A percentile compares a stretch with the other conserved stretches of the same genome.
Evolutionary conservation across 2,797 vertebrate species (phyloP).

Genomic region (Rallus crepitans): DNA sequence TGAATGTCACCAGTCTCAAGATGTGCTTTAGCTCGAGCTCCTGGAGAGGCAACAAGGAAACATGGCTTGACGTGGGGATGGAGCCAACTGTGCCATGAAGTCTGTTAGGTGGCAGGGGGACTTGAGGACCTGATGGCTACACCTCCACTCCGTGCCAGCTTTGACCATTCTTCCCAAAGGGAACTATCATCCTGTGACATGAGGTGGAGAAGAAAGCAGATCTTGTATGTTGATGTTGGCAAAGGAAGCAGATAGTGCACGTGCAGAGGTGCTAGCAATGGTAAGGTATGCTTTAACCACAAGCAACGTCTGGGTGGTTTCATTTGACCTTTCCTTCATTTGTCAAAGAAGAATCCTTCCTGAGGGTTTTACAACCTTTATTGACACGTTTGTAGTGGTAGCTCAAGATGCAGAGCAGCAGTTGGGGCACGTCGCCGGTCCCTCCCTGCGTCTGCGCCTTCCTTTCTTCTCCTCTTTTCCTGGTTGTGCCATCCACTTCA

Average conservation of each 20-base stretch:
- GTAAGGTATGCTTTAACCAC: background rate
- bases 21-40: background rate
- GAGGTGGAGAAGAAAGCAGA: background rate
- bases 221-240: background rate
- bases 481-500: background rate
- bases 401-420: background rate
- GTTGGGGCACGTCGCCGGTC: rapidly evolving
- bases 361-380: background rate
- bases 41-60: background rate
- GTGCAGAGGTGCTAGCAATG: background rate
- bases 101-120: background rate
- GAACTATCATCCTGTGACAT: background rate
- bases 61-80: background rate
- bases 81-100: background rate
- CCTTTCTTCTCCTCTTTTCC: background rate
- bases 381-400: background rate
- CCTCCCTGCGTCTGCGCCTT: background rate
- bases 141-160: background rate
- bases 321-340: background rate
- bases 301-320: rapidly evolving
- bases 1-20: background rate
- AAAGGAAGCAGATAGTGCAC: background rate
- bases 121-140: background rate
- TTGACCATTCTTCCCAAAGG: background rate
- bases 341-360: background rate